These are phyloP conservation scores for Flexamia atlantica DNA, from an alignment of 2,888 invertebrate genomes.

Conservation along the genomic window DNA sequence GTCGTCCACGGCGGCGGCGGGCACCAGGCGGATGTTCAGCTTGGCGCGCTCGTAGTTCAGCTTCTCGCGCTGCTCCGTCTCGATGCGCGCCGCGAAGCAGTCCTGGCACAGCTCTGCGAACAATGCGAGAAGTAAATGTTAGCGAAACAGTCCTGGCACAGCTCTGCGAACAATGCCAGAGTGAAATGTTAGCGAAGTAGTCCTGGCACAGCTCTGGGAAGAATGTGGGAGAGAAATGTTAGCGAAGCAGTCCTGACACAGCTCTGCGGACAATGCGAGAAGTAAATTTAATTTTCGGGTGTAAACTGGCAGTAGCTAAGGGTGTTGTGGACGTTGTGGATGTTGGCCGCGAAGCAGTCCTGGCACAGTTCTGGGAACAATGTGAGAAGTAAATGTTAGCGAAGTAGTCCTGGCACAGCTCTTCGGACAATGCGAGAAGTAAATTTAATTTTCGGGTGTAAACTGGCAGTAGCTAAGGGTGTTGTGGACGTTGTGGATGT, in stretches of 20 bases:
- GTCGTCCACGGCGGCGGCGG: constrained; percentile 40
- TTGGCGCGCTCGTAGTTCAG: constrained; percentile 71
- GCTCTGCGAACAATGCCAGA: constrained; percentile 66
- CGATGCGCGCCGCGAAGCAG: constrained; percentile 69
- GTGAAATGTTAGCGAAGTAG: too few species aligned
- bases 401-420: constrained; percentile 70
- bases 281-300: too few species aligned
- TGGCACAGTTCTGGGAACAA: constrained; percentile 69
- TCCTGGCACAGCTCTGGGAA: too few species aligned
- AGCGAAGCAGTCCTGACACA: too few species aligned
- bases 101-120: constrained; percentile 70
- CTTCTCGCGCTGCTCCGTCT: constrained; percentile 69
- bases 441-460: too few species aligned
- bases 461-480: too few species aligned
- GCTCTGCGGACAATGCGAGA: too few species aligned
- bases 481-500: too few species aligned
- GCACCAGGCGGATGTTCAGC: constrained; percentile 70
- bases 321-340: too few species aligned
- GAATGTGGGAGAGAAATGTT: too few species aligned
- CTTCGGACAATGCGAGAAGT: constrained; percentile 65
- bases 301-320: too few species aligned
- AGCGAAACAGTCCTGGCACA: constrained; percentile 70
- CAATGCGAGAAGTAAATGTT: background rate
- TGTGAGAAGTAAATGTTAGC: constrained; percentile 16
- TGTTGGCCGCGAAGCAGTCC: constrained; percentile 69